Evolutionary conservation across 1,140 invertebrate genomes (phyloP).

Genomic region (Caenorhabditis brenneri): DNA sequence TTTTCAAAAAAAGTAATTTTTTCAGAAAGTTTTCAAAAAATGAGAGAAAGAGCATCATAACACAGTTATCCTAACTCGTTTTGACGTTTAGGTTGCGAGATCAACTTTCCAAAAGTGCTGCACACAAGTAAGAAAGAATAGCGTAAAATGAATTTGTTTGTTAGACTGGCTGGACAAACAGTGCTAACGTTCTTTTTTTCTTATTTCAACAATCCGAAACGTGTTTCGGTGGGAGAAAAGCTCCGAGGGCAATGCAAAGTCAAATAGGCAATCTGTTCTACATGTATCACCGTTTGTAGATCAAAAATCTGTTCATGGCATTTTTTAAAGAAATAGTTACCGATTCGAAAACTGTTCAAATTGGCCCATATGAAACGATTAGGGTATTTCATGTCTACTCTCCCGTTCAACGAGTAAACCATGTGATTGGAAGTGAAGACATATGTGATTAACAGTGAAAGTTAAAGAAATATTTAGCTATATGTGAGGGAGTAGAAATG

Average conservation of each 20-base stretch:
- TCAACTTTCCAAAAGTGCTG: constrained; percentile 35
- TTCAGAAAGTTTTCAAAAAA: too few species aligned
- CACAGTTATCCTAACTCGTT: too few species aligned
- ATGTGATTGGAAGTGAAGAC: neutral
- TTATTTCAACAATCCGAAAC: constrained; percentile 30
- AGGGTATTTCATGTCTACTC: neutral
- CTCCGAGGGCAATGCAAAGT: constrained; percentile 24
- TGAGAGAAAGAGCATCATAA: too few species aligned
- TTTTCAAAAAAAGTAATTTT: too few species aligned
- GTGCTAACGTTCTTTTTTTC: constrained; percentile 38
- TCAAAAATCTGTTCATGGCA: neutral
- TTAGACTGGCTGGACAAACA: constrained; percentile 23
- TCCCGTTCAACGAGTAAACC: neutral
- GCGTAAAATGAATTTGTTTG: constrained; percentile 39
- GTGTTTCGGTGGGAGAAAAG: constrained; percentile 22
- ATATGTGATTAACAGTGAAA: neutral
- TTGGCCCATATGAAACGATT: neutral
- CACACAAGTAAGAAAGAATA: constrained; percentile 21
- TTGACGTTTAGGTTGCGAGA: neutral
- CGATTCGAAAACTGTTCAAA: neutral
- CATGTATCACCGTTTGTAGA: neutral
- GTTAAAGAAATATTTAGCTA: neutral
- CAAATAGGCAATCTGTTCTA: neutral
- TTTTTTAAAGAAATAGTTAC: neutral
- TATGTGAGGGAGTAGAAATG: neutral